Base-by-base conservation (phyloP, 2,113 vertebrate genomes). In the Clarias magur region DNA sequence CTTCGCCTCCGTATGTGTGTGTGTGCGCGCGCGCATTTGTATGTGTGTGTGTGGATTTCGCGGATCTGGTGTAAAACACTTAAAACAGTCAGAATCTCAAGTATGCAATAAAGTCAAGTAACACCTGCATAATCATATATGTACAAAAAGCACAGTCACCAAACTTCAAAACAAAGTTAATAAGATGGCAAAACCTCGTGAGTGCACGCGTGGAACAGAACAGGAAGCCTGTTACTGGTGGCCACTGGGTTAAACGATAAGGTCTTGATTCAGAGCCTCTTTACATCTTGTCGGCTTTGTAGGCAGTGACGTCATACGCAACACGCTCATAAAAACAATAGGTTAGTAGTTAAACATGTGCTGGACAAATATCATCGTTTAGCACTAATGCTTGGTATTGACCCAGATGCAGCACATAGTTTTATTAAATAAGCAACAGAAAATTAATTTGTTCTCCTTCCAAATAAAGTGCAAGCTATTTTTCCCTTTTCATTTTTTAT, bases 61-160 rank as follows among this genome's bases (percentile, higher is more conserved):
- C 62, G 85, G 13, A 25, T 42, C 17, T 73, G 57, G 57, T 85
- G 56, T 67, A 62, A 85, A 84, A 84, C 16, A 80, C 9, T 79
- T 27, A 70, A 34, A 15, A 27, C 15, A 34, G 16, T 10, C 38
- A 42, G 11, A 42, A 42, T 11, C 19, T 21, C 17, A 48, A 3
- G 9, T 21, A 23, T 42, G 23, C 21, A 53, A 56, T 30, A 21
- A 13, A 80, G 21, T 38, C 19, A 34, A 60, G 60, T 21, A 60
- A 23, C 27, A 63, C 42, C 34, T 17, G 21, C 3, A 19, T 21
- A 30, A 13, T 48, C 8, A 85, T 42, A 75, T 15, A 56, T 25
- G 68, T n/a, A 38, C 30, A 53, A 70, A 38, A 70, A 70, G 67
- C 79, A 59, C 56, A 80, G 27, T 25, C 80, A 57, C 17, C 34